Evolutionary conservation across 2,888 invertebrate genomes (phyloP).

Genomic region (Rapana venosa): DNA sequence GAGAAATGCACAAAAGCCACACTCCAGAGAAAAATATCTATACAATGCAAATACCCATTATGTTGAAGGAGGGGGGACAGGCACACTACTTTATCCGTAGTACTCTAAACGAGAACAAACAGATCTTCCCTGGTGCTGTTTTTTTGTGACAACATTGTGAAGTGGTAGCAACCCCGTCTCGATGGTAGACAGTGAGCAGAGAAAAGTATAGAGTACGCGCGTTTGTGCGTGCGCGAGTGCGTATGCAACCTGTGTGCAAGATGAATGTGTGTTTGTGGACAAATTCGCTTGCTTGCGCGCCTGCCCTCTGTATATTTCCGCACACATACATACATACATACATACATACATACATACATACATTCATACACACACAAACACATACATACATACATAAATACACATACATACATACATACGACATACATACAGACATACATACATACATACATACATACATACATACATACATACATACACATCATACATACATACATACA

Average conservation of each 20-base stretch:
- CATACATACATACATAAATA: not conserved
- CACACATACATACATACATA: not conserved
- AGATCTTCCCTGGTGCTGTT: too few species aligned
- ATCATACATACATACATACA: too few species aligned
- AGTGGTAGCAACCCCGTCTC: too few species aligned
- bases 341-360: slow-evolving; percentile 8
- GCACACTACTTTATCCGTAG: too few species aligned
- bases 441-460: not conserved
- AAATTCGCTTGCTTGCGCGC: not conserved
- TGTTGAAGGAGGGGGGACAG: too few species aligned
- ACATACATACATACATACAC: not conserved
- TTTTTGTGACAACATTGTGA: too few species aligned
- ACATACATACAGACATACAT: not conserved
- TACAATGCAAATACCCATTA: too few species aligned
- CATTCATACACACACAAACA: not conserved
- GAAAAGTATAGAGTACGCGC: too few species aligned
- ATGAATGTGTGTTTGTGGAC: not conserved
- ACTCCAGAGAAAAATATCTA: too few species aligned
- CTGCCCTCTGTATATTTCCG: not conserved
- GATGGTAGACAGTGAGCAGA: too few species aligned
- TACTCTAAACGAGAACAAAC: too few species aligned
- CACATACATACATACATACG: not conserved
- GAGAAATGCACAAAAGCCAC: too few species aligned
- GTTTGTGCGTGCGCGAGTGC: not conserved
- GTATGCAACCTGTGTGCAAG: not conserved